Evolutionary conservation across 2,888 invertebrate genomes (phyloP).

Genomic region (Vesta saturnalis): DNA sequence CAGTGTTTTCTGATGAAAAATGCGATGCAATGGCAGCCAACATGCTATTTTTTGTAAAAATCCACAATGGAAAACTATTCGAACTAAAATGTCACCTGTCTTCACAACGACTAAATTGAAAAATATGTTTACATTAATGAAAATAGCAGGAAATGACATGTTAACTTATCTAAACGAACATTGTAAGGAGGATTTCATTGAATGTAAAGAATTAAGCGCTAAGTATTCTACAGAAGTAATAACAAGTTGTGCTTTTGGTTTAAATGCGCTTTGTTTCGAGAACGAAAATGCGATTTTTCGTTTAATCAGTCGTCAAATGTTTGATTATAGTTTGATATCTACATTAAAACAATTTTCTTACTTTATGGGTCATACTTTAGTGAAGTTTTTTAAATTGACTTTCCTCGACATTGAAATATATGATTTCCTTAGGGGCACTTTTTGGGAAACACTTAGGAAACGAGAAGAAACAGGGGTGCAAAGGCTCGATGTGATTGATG

Average conservation of each 20-base stretch:
- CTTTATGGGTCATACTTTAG: too few relatives aligned
- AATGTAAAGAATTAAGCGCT: too few relatives aligned
- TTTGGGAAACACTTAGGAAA: conserved; percentile 49
- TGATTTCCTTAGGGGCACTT: conserved; percentile 51
- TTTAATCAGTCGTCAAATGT: conserved; percentile 52
- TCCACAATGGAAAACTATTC: conserved; percentile 64
- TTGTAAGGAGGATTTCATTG: too few relatives aligned
- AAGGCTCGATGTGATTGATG: conserved; percentile 56
- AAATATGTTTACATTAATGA: conserved; percentile 61
- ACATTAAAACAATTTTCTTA: conserved; percentile 48
- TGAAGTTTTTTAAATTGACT: conserved; percentile 45
- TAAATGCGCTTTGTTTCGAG: conserved; percentile 57
- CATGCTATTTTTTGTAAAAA: too few relatives aligned
- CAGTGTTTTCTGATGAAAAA: conserved; percentile 58
- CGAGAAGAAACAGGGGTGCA: conserved; percentile 43
- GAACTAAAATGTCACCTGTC: conserved; percentile 64
- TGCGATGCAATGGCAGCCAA: conserved; percentile 59
- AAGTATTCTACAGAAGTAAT: too few relatives aligned
- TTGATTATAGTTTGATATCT: conserved; percentile 50
- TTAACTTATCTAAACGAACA: too few relatives aligned
- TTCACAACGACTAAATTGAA: conserved; percentile 66
- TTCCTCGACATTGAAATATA: conserved; percentile 47
- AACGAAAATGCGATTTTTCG: conserved; percentile 58
- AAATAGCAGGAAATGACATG: conserved; percentile 56
- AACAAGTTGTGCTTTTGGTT: too few relatives aligned